phyloP scores from a whole-genome alignment of 2,113 vertebrate species.

The Sphyrna mokarran region DNA sequence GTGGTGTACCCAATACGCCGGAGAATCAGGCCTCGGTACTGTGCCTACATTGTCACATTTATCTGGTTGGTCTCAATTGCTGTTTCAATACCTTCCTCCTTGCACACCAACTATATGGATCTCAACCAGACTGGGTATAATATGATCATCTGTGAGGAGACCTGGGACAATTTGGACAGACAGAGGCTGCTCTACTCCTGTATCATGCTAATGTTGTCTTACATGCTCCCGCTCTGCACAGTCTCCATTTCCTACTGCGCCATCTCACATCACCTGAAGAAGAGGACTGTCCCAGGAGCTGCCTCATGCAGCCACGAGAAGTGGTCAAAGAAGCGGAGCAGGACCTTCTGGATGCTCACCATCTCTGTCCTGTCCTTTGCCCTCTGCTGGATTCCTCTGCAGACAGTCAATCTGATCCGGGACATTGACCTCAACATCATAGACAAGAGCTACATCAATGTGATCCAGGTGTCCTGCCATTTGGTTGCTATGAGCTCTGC shows the following conservation, averaged over 20 bases:
- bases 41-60: constrained; percentile 54
- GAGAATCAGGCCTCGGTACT: constrained; percentile 60
- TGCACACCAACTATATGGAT: constrained; percentile 70
- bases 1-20: constrained; percentile 69
- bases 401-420: constrained; percentile 70
- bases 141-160: constrained; percentile 77
- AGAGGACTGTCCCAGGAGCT: constrained; percentile 53
- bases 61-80: constrained; percentile 68
- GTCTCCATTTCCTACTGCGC: constrained; percentile 73
- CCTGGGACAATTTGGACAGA: constrained; percentile 65
- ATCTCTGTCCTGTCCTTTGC: constrained; percentile 71
- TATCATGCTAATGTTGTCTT: constrained; percentile 69
- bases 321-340: constrained; percentile 66
- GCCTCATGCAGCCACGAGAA: constrained; percentile 52
- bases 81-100: constrained; percentile 57
- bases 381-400: constrained; percentile 77
- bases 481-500: constrained; percentile 69
- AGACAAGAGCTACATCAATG: constrained; percentile 62
- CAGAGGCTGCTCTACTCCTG: constrained; percentile 70
- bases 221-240: constrained; percentile 66
- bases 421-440: constrained; percentile 65
- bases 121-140: constrained; percentile 63
- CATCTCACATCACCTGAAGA: constrained; percentile 64
- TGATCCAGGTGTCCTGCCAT: constrained; percentile 67
- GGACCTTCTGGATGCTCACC: constrained; percentile 69